Conservation (phyloP, 2,888 invertebrate genomes). For the Oxystoma pomonae region DNA sequence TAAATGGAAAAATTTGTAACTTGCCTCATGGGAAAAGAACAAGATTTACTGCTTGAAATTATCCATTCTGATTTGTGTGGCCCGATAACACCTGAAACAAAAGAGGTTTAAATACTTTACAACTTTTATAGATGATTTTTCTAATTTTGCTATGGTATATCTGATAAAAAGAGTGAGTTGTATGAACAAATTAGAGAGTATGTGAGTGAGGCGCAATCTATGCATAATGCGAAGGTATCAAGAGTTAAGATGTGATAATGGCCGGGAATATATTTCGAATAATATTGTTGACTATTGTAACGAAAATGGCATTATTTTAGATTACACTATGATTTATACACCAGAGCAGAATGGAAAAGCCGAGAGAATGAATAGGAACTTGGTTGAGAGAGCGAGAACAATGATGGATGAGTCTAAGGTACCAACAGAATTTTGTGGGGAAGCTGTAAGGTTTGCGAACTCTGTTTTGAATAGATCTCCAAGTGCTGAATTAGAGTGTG, state of each 20-base stretch:
- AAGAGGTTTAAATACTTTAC: no score
- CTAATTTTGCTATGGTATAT: conserved; percentile 12
- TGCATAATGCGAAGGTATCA: no score
- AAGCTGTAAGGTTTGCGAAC: not conserved
- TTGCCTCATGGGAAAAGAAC: no score
- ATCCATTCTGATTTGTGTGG: conserved; percentile 25
- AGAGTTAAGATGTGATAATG: no score
- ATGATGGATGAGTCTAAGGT: not conserved
- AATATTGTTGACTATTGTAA: not conserved
- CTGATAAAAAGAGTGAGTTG: no score
- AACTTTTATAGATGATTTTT: no score
- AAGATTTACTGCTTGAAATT: no score
- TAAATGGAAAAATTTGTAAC: conserved; percentile 23
- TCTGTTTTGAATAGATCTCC: not conserved
- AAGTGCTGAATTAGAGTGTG: not conserved
- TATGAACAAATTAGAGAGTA: no score
- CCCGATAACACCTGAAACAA: conserved; percentile 14
- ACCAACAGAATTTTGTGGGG: not conserved
- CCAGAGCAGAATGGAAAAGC: not conserved
- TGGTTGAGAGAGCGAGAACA: not conserved
- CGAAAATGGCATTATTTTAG: no score
- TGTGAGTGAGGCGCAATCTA: no score
- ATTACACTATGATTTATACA: not conserved
- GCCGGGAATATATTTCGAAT: no score
- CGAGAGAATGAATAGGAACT: not conserved